Evolutionary conservation across 2,113 vertebrate genomes (phyloP), one percentile per base, ranked within the genome.

Genomic region (Microtus montanus): DNA sequence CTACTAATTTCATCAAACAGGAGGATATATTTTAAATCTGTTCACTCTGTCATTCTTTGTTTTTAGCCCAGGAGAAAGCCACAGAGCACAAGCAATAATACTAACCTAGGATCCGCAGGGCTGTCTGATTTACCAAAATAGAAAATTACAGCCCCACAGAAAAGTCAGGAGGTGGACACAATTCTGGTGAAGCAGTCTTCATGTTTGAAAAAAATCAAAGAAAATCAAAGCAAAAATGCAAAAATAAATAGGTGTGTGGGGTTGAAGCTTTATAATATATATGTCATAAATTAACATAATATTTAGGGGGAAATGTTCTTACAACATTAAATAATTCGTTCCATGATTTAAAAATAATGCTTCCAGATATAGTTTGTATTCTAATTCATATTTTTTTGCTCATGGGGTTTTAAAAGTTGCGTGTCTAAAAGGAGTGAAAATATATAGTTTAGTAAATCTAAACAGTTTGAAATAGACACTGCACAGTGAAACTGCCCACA

Each of bases 41-140:
- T 68, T 86, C 92, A 96, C 96, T 95, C 93, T 58, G 13, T 88
- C 96, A 93, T 95, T 97, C 96, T 97, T 95, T 5, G 19, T 95
- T 98, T 97, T 91, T 22, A 96, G 95, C 93, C 93, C 95, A 91
- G 63, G 92, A 93, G 96, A 96, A 89, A 96, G 71, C 12, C 94
- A 90, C 93, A 97, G 54, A 86, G 1, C n/a, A 89, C 92, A 97
- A 92, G 92, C 92, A 96, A 80, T 97, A 98, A 98, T 98, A 93
- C 94, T 87, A 98, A 96, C 97, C 96, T 98, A 95, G 87, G 93
- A 98, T 97, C 98, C 98, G 94, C 98, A 98, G 97, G 98, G 95
- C 98, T 96, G 98, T 97, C 98, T 98, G 97, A 98, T 93, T 96
- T 96, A 97, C 98, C 97, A 96, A 98, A 99, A 99, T 98, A 98